Evolutionary conservation across 2,888 invertebrate genomes (phyloP), one percentile per base, ranked within the genome.

Genomic region (Drosophila vallismaia): DNA sequence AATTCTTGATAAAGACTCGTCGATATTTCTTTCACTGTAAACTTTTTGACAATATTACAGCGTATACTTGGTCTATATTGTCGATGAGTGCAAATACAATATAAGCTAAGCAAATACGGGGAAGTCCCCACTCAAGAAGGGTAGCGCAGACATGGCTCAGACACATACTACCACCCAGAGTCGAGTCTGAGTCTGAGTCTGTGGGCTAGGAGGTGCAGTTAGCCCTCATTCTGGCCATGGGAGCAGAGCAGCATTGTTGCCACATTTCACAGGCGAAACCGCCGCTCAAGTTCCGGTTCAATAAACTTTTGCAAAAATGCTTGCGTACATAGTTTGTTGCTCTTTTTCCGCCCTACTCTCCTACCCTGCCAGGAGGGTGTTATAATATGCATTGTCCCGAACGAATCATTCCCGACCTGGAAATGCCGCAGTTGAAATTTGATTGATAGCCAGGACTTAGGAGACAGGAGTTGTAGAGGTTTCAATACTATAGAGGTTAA

Each of bases 281-380:
- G 63, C 78, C 82, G 69, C 48, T 58, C 82, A 81, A 81, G 86
- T 80, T 80, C 78, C 82, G 85, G 80, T 87, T 80, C 80, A 80
- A 80, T 80, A 87, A 80, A 81, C 80, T 87, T 67, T 85, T 59
- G 82, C 82, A 63, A 81, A 80, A 85, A 57, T 77, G 70, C 85
- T 66, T 71, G 68, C 69, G 66, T 64, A 78, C 60, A 85, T 75
- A 81, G 88, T 87, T 77, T 82, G 42, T 71, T 36, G 48, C 48
- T 44, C 52, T 42, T 49, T 31, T 28, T 28, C 28, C 45, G 14
- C 29, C 53, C n/a, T 24, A 14, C 26, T 42, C 28, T 7, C 33
- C 26, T 10, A 19, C n/a, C 24, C 8, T 26, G 14, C 28, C 40
- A 8, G n/a, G 40, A 36, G 40, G 40, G 19, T 19, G 19, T 19